Evolutionary conservation across 1,140 invertebrate species (phyloP).

Genomic region (Microplitis demolitor): DNA sequence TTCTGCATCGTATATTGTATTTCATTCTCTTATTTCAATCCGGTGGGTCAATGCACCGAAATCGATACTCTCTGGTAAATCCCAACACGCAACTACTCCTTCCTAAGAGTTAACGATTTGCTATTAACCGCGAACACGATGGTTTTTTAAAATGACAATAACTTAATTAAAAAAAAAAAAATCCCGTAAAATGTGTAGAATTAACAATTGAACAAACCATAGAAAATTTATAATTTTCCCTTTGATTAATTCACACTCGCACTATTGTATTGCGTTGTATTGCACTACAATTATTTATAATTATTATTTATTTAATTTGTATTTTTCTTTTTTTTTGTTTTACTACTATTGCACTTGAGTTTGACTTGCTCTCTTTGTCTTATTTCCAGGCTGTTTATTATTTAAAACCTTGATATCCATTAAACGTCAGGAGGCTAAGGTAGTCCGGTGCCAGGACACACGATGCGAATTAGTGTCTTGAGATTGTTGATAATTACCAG

Average conservation of each 20-base stretch:
- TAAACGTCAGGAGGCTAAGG: slow-evolving; percentile 54
- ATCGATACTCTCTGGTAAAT: not conserved
- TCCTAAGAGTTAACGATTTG: not conserved
- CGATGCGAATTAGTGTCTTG: slow-evolving; percentile 22
- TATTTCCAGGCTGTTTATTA: not conserved
- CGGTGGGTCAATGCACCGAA: slow-evolving; percentile 4
- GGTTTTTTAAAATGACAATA: not conserved
- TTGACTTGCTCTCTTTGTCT: not conserved
- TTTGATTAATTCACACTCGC: too few species aligned
- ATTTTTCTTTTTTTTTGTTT: not conserved
- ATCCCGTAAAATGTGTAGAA: too few species aligned
- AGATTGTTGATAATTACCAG: slow-evolving; percentile 30
- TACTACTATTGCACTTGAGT: not conserved
- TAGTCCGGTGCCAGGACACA: slow-evolving; percentile 55
- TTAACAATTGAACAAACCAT: too few species aligned
- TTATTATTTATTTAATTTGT: not conserved
- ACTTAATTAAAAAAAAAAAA: too few species aligned
- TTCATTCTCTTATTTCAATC: not conserved
- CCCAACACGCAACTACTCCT: not conserved
- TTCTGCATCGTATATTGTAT: too few species aligned
- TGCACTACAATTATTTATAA: not conserved
- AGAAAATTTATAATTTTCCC: too few species aligned
- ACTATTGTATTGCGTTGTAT: not conserved
- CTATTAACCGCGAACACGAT: not conserved
- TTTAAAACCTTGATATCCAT: not conserved